Evolutionary conservation across 2,888 invertebrate species (phyloP), one percentile per base, ranked within the genome.

Genomic region (Diarsia rubi): DNA sequence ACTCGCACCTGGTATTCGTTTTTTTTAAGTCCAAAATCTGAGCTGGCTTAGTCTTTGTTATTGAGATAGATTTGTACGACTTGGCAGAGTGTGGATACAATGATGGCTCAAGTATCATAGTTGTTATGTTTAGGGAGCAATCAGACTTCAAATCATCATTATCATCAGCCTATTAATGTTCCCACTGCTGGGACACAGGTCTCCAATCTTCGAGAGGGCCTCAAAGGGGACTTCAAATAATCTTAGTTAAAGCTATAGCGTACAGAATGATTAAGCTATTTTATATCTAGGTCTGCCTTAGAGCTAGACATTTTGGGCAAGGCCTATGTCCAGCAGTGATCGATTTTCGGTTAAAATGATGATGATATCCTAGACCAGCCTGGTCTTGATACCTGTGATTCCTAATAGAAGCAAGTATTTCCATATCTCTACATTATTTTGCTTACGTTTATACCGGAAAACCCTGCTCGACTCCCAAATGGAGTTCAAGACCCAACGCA

Each of bases 21-120:
- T n/a, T n/a, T 54, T 54, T 49, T 52, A 62, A 14, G 60, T 57
- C 57, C 47, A 37, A 44, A 65, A 27, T 69, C 64, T 68, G 47
- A 76, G 66, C 70, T 37, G 31, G 37, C 37, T 21, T 44, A 21
- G 44, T 49, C 11, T 69, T 69, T 31, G 3, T 11, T 73, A 45
- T 54, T 54, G 3, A 9, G 37, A 45, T 27, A 11, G 31, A 9
- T 64, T 37, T 47, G 3, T 11, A 14, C 8, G 12, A 16, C 3
- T 54, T 27, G 12, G 9, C 12, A 8, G n/a, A 47, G 11, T 31
- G 21, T 21, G 21, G 21, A 12, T 31, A 37, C 31, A 31, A 31
- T 59, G 31, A 3, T 9, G 3, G 59, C 19, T 59, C 1, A 14
- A 54, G 4, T n/a, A 52, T n/a, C n/a, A n/a, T 52, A 52, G n/a